These are phyloP conservation scores for Triops longicaudatus DNA, from an alignment of 1,140 invertebrate species.

Conservation along the genomic window DNA sequence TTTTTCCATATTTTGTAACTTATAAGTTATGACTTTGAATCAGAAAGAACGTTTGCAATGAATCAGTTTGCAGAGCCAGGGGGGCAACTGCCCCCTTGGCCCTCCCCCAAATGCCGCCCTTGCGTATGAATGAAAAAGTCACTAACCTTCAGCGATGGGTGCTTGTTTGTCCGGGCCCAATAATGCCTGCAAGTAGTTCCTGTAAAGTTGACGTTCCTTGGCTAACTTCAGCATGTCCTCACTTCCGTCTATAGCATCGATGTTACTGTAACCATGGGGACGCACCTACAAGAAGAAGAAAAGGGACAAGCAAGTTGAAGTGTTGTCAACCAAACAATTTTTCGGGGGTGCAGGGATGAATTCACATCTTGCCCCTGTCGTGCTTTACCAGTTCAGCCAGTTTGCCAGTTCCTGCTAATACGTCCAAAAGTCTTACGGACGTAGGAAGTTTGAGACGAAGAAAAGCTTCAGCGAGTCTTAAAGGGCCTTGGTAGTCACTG, in stretches of 20 bases:
- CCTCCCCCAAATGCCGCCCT: too few relatives aligned
- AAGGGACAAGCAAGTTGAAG: background rate
- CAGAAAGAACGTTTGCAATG: too few relatives aligned
- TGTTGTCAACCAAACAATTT: background rate
- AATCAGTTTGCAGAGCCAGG: too few relatives aligned
- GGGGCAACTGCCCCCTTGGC: too few relatives aligned
- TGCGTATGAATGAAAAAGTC: background rate
- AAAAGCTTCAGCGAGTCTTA: constrained; percentile 22
- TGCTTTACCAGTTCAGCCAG: constrained; percentile 26
- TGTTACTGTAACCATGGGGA: constrained; percentile 30
- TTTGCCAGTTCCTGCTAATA: constrained; percentile 27
- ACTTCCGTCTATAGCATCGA: constrained; percentile 32
- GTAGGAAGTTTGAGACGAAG: constrained; percentile 22
- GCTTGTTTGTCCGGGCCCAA: constrained; percentile 19
- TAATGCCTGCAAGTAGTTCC: constrained; percentile 26
- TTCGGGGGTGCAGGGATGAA: background rate
- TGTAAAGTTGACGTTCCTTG: constrained; percentile 29
- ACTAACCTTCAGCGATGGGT: constrained; percentile 29
- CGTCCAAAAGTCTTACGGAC: constrained; percentile 22
- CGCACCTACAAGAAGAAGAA: constrained; percentile 9
- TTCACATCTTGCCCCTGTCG: background rate
- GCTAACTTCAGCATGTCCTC: constrained; percentile 30
- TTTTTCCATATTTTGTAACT: too few relatives aligned
- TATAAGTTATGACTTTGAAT: too few relatives aligned
- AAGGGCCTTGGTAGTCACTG: constrained; percentile 20